These are phyloP conservation scores for Spondyliosoma cantharus DNA, from an alignment of 2,797 vertebrate genomes.

Conservation along the genomic window DNA sequence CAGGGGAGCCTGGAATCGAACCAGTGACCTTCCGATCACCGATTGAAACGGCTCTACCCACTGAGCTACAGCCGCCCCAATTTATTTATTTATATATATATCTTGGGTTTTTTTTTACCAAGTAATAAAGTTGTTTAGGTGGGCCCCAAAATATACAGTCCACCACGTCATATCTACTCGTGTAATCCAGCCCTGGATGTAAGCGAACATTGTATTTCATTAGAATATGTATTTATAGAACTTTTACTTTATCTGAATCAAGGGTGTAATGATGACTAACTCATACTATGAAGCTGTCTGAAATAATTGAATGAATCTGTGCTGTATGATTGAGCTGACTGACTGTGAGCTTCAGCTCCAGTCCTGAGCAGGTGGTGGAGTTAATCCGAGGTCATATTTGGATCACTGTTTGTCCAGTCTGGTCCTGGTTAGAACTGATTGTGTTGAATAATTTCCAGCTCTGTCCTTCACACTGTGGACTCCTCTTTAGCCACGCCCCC, in stretches of 20 bases:
- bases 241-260: not conserved
- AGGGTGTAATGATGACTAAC: not conserved
- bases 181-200: not conserved
- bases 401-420: not conserved
- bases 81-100: no score
- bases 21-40: no score
- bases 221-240: not conserved
- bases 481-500: constrained; percentile 29
- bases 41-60: no score
- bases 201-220: not conserved
- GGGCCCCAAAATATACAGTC: no score
- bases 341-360: not conserved
- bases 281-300: not conserved
- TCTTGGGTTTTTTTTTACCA: no score
- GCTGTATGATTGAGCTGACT: not conserved
- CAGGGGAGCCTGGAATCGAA: no score
- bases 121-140: no score
- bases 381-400: no score
- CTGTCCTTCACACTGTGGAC: not conserved
- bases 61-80: no score
- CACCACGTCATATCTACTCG: no score
- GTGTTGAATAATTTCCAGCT: no score
- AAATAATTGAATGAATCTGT: not conserved
- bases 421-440: not conserved
- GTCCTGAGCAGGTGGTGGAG: no score